Conservation (phyloP, 2,113 vertebrate species). For the Cyanoliseus patagonus region DNA sequence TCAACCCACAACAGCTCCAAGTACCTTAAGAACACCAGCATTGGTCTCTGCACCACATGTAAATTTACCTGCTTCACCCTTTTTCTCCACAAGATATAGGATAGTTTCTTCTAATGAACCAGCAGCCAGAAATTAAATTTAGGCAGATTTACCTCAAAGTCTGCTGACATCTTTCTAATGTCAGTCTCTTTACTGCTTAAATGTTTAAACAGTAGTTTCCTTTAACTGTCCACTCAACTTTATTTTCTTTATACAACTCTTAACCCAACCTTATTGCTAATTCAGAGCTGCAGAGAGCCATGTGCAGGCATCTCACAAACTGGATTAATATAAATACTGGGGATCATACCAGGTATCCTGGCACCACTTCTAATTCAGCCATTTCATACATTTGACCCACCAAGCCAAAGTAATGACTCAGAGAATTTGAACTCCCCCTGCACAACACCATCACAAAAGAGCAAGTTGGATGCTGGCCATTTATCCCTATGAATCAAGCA, state of each 20-base stretch:
- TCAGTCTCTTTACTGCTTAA: not conserved
- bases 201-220: not conserved
- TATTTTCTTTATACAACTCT: not conserved
- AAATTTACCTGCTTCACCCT: not conserved
- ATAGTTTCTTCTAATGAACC: not conserved
- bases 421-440: not conserved
- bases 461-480: not conserved
- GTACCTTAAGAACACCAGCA: not conserved
- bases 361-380: not conserved
- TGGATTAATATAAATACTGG: not conserved
- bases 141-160: not conserved
- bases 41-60: not conserved
- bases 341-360: not conserved
- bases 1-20: not conserved
- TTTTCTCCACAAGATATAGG: not conserved
- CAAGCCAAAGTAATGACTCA: not conserved
- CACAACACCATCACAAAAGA: not conserved
- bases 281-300: not conserved
- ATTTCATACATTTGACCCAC: not conserved
- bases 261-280: not conserved
- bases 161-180: not conserved
- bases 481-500: not conserved
- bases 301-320: not conserved
- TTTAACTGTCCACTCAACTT: not conserved
- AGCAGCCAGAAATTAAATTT: not conserved